Evolutionary conservation across 1,140 invertebrate genomes (phyloP).

Genomic region (Andrena cerasifolii): DNA sequence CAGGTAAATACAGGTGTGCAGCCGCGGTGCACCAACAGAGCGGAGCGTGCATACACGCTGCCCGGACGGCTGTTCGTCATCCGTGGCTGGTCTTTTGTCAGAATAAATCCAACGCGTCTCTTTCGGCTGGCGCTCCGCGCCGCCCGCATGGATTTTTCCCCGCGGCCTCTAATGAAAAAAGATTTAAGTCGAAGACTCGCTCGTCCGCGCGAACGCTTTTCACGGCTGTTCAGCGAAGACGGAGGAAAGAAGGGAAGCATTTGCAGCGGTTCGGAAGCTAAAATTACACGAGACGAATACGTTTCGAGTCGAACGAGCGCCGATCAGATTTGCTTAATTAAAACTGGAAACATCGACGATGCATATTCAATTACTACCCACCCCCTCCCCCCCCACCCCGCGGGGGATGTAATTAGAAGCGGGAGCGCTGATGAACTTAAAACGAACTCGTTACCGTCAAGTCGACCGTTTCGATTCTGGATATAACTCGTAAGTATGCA

Average conservation of each 20-base stretch:
- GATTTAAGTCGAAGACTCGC: not conserved
- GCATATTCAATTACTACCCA: slow-evolving; percentile 38
- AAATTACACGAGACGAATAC: not conserved
- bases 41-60: too few relatives aligned
- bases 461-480: slow-evolving; percentile 10
- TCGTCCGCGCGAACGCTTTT: not conserved
- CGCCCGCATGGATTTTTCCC: not conserved
- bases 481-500: slow-evolving; percentile 18
- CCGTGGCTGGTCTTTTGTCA: slow-evolving; percentile 25
- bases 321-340: slow-evolving; percentile 45
- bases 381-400: too few relatives aligned
- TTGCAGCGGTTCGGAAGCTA: too few relatives aligned
- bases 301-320: not conserved
- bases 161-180: not conserved
- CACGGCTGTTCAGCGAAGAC: not conserved
- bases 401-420: slow-evolving; percentile 27
- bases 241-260: not conserved
- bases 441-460: slow-evolving; percentile 18
- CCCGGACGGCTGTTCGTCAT: slow-evolving; percentile 14
- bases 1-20: slow-evolving; percentile 38
- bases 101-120: slow-evolving; percentile 7
- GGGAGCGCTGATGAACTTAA: slow-evolving; percentile 25
- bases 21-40: not conserved
- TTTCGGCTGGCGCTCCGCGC: not conserved
- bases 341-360: slow-evolving; percentile 41